phyloP scores from a whole-genome alignment of 2,888 invertebrate genomes.

The Cancer borealis region DNA sequence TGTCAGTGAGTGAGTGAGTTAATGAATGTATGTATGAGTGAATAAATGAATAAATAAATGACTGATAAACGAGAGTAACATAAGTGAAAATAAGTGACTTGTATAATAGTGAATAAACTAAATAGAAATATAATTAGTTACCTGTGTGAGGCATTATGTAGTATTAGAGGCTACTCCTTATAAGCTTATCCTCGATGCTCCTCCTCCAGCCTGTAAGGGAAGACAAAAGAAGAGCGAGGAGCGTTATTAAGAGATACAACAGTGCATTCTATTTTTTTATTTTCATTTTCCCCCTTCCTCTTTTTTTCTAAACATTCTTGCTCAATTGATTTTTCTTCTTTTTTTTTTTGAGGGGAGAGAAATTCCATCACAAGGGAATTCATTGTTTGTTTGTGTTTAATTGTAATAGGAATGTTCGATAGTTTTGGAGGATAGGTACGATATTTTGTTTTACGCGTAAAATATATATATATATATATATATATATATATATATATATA shows the following conservation, averaged over 20 bases:
- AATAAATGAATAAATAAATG: neutral
- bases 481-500: slow-evolving; percentile 66
- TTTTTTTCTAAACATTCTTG: too few relatives aligned
- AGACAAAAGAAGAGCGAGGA: neutral
- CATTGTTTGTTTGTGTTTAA: too few relatives aligned
- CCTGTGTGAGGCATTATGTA: neutral
- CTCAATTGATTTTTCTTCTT: too few relatives aligned
- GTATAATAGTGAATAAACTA: too few relatives aligned
- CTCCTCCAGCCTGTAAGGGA: neutral
- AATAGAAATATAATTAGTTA: neutral
- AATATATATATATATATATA: slow-evolving; percentile 57
- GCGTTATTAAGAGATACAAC: too few relatives aligned
- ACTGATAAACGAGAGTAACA: slow-evolving; percentile 12
- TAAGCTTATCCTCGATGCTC: neutral
- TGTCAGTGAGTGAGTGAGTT: neutral
- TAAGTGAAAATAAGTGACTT: neutral
- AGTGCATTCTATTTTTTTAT: too few relatives aligned
- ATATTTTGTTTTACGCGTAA: too few relatives aligned
- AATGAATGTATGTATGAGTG: neutral
- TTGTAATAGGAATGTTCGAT: too few relatives aligned
- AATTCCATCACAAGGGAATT: too few relatives aligned
- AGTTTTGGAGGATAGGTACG: too few relatives aligned
- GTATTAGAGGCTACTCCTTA: neutral
- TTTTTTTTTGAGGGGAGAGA: too few relatives aligned
- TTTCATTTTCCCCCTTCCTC: too few relatives aligned